A percentile compares a stretch with the other conserved stretches of the same genome.
phyloP scores from a whole-genome alignment of 2,113 vertebrate species.

The Dermatemys mawii region DNA sequence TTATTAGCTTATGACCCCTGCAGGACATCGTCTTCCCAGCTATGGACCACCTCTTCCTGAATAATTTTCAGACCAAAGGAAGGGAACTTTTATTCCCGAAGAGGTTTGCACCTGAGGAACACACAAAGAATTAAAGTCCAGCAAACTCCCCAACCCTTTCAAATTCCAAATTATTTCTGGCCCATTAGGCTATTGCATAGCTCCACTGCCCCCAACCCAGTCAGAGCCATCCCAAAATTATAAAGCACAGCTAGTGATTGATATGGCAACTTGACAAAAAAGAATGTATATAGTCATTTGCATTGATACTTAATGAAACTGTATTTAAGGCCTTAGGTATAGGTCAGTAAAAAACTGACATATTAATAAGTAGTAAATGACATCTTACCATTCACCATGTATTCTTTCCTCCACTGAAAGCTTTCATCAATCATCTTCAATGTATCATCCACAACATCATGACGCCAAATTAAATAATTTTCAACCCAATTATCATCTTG shows the following conservation, averaged over 20 bases:
- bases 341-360: background rate
- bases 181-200: background rate
- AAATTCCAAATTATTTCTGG: background rate
- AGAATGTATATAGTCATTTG: background rate
- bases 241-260: background rate
- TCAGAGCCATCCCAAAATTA: background rate
- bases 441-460: slow-evolving; percentile 86
- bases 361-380: background rate
- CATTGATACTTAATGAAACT: background rate
- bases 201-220: background rate
- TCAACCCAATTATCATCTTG: slow-evolving; percentile 88
- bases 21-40: background rate
- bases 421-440: slow-evolving; percentile 98
- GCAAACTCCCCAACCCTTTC: background rate
- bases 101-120: background rate
- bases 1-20: background rate
- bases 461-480: slow-evolving; percentile 88
- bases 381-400: slow-evolving; percentile 88
- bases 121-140: background rate
- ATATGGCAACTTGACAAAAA: background rate
- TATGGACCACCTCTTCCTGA: background rate
- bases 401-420: slow-evolving; percentile 95
- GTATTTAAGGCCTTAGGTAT: background rate
- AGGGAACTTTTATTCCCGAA: background rate
- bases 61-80: background rate